A percentile compares a stretch with the other conserved stretches of the same genome.
These are phyloP conservation scores for Melanostigma gelatinosum DNA, from an alignment of 2,113 vertebrate species.

Conservation along the genomic window DNA sequence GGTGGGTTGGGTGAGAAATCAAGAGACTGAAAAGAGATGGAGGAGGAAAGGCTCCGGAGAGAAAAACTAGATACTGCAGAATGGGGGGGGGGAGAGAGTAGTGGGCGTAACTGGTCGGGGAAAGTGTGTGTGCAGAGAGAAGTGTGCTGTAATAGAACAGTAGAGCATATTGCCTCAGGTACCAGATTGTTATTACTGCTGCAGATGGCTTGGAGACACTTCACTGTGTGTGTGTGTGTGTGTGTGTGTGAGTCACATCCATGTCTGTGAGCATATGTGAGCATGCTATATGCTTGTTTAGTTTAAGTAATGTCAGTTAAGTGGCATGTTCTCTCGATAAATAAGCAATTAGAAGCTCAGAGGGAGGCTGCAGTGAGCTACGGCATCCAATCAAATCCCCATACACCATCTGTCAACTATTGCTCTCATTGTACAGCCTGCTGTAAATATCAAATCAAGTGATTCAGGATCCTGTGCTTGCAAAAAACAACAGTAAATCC, in stretches of 20 bases:
- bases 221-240: slow-evolving; percentile 13
- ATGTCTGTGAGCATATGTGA: slow-evolving; percentile 42
- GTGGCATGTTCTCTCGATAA: slow-evolving; percentile 63
- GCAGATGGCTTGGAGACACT: slow-evolving; percentile 69
- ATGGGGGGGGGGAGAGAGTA: neutral
- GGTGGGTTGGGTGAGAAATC: neutral
- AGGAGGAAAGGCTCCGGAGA: slow-evolving; percentile 1
- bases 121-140: slow-evolving; percentile 28
- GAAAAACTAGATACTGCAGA: slow-evolving; percentile 29
- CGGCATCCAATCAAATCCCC: slow-evolving; percentile 62
- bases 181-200: slow-evolving; percentile 71
- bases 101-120: slow-evolving; percentile 23
- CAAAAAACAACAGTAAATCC: slow-evolving; percentile 11
- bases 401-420: slow-evolving; percentile 52
- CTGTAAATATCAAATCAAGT: slow-evolving; percentile 54
- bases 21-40: slow-evolving; percentile 15
- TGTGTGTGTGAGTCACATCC: slow-evolving; percentile 28
- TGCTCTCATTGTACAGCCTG: slow-evolving; percentile 44
- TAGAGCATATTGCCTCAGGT: slow-evolving; percentile 55
- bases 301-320: slow-evolving; percentile 72
- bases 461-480: slow-evolving; percentile 25
- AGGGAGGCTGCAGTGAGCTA: slow-evolving; percentile 38
- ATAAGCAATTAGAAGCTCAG: slow-evolving; percentile 69
- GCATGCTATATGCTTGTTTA: slow-evolving; percentile 55
- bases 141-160: slow-evolving; percentile 57